These are phyloP conservation scores for Forbesichthys papilliferus DNA, from an alignment of 2,113 vertebrate genomes.

Conservation along the genomic window DNA sequence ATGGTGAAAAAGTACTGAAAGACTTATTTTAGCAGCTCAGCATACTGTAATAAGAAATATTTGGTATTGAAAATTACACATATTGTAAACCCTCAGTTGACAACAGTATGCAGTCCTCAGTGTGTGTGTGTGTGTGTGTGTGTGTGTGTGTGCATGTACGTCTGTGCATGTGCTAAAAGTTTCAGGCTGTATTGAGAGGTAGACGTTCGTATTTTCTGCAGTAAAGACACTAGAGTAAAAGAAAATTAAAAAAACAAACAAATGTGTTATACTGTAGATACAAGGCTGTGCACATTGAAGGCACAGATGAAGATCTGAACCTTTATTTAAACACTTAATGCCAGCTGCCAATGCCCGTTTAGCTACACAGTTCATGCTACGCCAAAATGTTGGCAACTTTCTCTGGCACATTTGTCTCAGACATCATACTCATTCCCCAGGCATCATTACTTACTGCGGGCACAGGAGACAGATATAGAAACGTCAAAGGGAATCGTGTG, in stretches of 20 bases:
- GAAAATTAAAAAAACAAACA: neutral
- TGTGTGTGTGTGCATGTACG: neutral
- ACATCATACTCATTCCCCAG: neutral
- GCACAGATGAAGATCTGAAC: too few species aligned
- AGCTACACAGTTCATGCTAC: neutral
- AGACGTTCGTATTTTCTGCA: too few species aligned
- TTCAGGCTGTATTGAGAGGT: too few species aligned
- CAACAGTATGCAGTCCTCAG: neutral
- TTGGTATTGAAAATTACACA: too few species aligned
- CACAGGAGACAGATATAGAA: neutral
- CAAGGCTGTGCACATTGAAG: too few species aligned
- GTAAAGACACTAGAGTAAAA: too few species aligned
- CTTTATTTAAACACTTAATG: neutral
- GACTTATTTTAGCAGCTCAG: too few species aligned
- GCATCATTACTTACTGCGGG: neutral
- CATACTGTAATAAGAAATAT: too few species aligned
- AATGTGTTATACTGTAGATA: too few species aligned
- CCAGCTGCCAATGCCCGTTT: neutral
- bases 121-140: neutral
- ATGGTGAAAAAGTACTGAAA: too few species aligned
- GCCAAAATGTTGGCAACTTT: neutral
- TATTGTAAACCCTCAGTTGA: neutral
- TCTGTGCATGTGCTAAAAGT: neutral
- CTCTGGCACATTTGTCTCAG: too few species aligned
- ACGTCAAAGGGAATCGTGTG: neutral